Percentiles rank a stretch among this genome's conserved stretches.
Conservation (phyloP, 2,888 invertebrate genomes). For the Hypsopygia costalis region DNA sequence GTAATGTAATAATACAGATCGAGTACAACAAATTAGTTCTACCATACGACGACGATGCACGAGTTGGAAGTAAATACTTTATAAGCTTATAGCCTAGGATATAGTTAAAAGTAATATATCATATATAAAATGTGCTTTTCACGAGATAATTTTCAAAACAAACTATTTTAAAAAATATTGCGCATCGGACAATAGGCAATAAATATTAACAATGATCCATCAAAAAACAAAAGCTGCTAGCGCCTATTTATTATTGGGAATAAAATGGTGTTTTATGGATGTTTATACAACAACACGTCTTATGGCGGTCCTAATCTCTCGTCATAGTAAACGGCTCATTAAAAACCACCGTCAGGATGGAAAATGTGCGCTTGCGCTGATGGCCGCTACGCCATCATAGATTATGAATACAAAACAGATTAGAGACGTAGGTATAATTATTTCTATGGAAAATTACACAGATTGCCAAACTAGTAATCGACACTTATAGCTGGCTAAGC, state of each 20-base stretch:
- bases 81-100: no score
- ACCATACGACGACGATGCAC: no score
- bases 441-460: not conserved
- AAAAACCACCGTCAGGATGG: slow-evolving; percentile 59
- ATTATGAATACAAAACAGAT: slow-evolving; percentile 1
- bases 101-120: no score
- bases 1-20: no score
- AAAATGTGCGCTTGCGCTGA: slow-evolving; percentile 34
- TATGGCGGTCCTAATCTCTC: slow-evolving; percentile 35
- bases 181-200: not conserved
- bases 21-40: no score
- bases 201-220: not conserved
- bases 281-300: slow-evolving; percentile 40
- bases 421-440: not conserved
- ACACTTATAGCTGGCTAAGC: no score
- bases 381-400: slow-evolving; percentile 14
- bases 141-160: no score
- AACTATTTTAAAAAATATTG: no score
- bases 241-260: slow-evolving; percentile 7
- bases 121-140: no score
- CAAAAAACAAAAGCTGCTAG: not conserved
- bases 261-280: slow-evolving; percentile 38
- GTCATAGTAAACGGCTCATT: slow-evolving; percentile 62
- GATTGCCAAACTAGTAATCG: no score
- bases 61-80: no score